Conservation (phyloP, 2,113 vertebrate species). For the Alouatta palliata region DNA sequence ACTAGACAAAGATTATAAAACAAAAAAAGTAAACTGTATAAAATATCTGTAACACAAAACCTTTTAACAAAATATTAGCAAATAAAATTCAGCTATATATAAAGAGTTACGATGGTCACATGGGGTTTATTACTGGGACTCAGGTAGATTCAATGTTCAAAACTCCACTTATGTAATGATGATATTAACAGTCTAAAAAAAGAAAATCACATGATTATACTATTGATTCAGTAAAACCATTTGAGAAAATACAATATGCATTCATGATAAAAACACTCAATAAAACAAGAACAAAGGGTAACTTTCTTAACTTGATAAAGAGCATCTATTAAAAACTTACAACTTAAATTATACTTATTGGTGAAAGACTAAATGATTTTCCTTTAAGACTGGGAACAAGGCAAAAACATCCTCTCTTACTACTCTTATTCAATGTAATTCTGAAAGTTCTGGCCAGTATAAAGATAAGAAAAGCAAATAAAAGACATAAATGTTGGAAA, state of each 20-base stretch:
- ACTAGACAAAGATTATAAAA: neutral
- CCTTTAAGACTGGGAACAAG: neutral
- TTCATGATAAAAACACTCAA: neutral
- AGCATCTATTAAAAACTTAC: neutral
- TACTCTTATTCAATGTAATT: neutral
- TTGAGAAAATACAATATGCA: neutral
- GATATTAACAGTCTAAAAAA: neutral
- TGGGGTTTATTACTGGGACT: neutral
- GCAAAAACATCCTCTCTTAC: neutral
- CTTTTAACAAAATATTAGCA: constrained; percentile 13
- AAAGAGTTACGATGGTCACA: neutral
- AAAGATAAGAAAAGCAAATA: neutral
- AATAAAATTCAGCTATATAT: neutral
- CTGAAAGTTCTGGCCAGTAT: neutral
- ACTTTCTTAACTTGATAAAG: neutral
- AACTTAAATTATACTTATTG: neutral
- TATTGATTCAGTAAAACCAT: neutral
- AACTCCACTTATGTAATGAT: neutral
- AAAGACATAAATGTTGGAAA: neutral
- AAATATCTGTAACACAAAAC: neutral
- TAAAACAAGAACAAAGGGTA: neutral
- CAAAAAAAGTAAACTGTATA: neutral
- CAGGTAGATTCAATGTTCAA: neutral
- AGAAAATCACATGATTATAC: neutral
- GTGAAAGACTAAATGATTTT: neutral